Percentiles rank a stretch among this genome's conserved stretches.
phyloP scores from a whole-genome alignment of 2,888 invertebrate genomes.

The Byasa hedistus region DNA sequence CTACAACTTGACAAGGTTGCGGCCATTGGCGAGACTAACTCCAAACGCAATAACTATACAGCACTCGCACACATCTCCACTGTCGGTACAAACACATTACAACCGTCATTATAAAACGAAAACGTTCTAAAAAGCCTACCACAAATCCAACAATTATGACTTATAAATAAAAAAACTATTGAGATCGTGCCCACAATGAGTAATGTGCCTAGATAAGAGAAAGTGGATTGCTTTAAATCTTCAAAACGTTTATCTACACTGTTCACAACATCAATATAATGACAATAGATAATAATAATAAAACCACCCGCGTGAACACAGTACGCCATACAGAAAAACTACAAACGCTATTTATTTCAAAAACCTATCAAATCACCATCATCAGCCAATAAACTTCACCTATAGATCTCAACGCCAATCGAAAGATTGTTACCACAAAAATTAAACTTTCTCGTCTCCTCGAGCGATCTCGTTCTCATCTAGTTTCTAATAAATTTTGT shows the following conservation, averaged over 20 bases:
- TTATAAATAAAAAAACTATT: slow-evolving; percentile 60
- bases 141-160: slow-evolving; percentile 48
- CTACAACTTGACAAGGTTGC: slow-evolving; percentile 8
- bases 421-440: background rate
- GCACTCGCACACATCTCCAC: slow-evolving; percentile 9
- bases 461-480: background rate
- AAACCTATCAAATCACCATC: too few species aligned
- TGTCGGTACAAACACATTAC: slow-evolving; percentile 19
- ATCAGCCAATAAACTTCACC: background rate
- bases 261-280: slow-evolving; percentile 1
- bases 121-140: slow-evolving; percentile 37
- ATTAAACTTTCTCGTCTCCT: background rate
- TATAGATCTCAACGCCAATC: background rate
- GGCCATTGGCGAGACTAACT: slow-evolving; percentile 8
- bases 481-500: background rate
- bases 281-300: background rate
- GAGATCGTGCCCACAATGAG: slow-evolving; percentile 74
- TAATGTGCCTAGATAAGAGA: slow-evolving; percentile 47
- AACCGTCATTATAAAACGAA: slow-evolving; percentile 10
- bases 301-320: too few species aligned
- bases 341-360: too few species aligned
- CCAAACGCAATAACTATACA: background rate
- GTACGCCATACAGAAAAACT: too few species aligned
- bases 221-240: slow-evolving; percentile 12
- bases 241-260: slow-evolving; percentile 2